phyloP scores from a whole-genome alignment of 2,797 vertebrate genomes.

The Ptychadena robeensis region DNA sequence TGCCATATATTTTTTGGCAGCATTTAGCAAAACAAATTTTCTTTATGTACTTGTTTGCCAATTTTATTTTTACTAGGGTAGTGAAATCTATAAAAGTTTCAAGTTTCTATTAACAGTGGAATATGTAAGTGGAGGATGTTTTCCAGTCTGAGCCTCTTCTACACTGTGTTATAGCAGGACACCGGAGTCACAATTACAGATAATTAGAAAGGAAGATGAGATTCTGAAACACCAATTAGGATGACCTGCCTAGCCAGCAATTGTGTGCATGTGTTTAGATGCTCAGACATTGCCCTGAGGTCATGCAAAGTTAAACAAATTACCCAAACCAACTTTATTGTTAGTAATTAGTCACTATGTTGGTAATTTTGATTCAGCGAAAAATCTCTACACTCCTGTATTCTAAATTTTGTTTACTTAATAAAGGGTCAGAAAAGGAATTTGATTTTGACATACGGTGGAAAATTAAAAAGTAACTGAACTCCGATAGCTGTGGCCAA shows the following conservation, averaged over 20 bases:
- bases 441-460: too few species aligned
- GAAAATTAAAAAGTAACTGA: too few species aligned
- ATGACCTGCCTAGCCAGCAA: constrained; percentile 6
- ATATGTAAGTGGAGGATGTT: background rate
- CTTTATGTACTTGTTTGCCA: background rate
- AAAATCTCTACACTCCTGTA: background rate
- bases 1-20: background rate
- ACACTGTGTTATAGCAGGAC: constrained; percentile 12
- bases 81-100: background rate
- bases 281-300: constrained; percentile 14
- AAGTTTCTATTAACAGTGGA: background rate
- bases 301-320: constrained; percentile 16
- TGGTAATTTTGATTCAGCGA: constrained; percentile 1
- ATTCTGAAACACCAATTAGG: constrained; percentile 31
- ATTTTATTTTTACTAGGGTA: background rate
- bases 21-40: constrained; percentile 4
- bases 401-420: background rate
- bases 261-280: constrained; percentile 2
- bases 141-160: constrained; percentile 1
- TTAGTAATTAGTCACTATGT: constrained; percentile 7
- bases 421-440: too few species aligned
- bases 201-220: constrained; percentile 50
- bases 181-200: constrained; percentile 41
- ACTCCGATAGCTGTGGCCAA: too few species aligned
- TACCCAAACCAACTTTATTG: constrained; percentile 3